Conservation (phyloP, 2,113 vertebrate genomes). For the Corydoras sp. region DNA sequence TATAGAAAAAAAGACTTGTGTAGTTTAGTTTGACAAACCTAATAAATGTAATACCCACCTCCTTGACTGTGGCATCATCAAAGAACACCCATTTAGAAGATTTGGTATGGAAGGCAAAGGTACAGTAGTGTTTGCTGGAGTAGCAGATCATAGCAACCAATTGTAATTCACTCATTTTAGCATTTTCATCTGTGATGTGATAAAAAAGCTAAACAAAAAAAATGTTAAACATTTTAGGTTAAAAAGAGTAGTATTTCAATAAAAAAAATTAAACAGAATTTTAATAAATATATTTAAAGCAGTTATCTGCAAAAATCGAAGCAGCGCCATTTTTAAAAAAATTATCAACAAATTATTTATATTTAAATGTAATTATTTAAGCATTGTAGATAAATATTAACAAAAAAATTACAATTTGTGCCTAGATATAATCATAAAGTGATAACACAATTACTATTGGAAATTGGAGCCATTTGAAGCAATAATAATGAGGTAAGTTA, state of each 20-base stretch:
- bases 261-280: too few species aligned
- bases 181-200: constrained; percentile 89
- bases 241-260: neutral
- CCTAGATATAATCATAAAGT: too few species aligned
- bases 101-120: constrained; percentile 93
- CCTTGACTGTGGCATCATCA: constrained; percentile 97
- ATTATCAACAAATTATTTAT: too few species aligned
- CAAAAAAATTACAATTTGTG: too few species aligned
- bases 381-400: too few species aligned
- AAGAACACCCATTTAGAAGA: constrained; percentile 95
- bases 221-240: neutral
- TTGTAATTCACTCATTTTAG: constrained; percentile 82
- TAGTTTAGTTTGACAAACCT: too few species aligned
- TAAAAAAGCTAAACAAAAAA: constrained; percentile 79
- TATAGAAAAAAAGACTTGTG: too few species aligned
- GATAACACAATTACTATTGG: neutral
- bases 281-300: too few species aligned
- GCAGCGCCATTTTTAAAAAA: too few species aligned
- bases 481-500: too few species aligned
- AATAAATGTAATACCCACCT: constrained; percentile 65
- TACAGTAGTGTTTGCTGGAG: constrained; percentile 89
- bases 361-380: too few species aligned
- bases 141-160: constrained; percentile 97
- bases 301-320: too few species aligned
- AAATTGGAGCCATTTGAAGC: neutral